These are phyloP conservation scores for Ochropleura plecta DNA, from an alignment of 2,888 invertebrate genomes.

Conservation along the genomic window DNA sequence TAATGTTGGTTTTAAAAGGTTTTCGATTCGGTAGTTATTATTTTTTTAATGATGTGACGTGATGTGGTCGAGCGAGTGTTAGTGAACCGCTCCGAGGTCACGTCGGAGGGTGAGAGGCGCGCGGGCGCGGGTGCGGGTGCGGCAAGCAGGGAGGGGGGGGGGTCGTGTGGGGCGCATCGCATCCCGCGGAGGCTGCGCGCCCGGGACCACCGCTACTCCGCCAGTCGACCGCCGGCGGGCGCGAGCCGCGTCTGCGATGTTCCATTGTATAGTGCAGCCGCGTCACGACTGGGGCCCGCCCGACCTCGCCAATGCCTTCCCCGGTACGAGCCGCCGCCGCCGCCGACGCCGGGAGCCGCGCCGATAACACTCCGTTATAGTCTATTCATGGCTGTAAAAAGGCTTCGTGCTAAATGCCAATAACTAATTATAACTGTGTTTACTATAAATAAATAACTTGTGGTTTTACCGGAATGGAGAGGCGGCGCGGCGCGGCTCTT, in stretches of 20 bases:
- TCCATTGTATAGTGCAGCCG: slow-evolving; percentile 96
- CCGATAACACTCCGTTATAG: slow-evolving; percentile 51
- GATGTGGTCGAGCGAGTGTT: slow-evolving; percentile 38
- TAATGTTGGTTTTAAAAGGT: slow-evolving; percentile 3
- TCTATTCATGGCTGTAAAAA: slow-evolving; percentile 71
- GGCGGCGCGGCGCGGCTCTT: slow-evolving; percentile 28
- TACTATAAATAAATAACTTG: slow-evolving; percentile 61
- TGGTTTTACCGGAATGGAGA: slow-evolving; percentile 54
- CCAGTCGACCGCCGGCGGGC: slow-evolving; percentile 71
- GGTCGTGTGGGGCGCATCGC: slow-evolving; percentile 65
- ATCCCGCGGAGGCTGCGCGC: slow-evolving; percentile 73
- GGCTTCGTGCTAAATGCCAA: slow-evolving; percentile 71
- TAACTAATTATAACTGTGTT: slow-evolving; percentile 77
- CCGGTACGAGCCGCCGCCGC: slow-evolving; percentile 89
- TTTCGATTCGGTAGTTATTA: slow-evolving; percentile 19
- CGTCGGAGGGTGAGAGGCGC: slow-evolving; percentile 60
- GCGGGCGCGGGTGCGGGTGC: slow-evolving; percentile 41
- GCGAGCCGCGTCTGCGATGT: slow-evolving; percentile 88
- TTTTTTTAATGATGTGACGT: slow-evolving; percentile 6
- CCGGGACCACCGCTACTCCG: slow-evolving; percentile 39
- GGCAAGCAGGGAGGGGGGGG: slow-evolving; percentile 50
- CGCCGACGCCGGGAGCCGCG: slow-evolving; percentile 3
- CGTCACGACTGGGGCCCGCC: slow-evolving; percentile 94
- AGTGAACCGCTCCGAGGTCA: slow-evolving; percentile 62
- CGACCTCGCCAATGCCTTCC: slow-evolving; percentile 93